Evolutionary conservation across 2,888 invertebrate genomes (phyloP).

Genomic region (Tenthredo amoena): DNA sequence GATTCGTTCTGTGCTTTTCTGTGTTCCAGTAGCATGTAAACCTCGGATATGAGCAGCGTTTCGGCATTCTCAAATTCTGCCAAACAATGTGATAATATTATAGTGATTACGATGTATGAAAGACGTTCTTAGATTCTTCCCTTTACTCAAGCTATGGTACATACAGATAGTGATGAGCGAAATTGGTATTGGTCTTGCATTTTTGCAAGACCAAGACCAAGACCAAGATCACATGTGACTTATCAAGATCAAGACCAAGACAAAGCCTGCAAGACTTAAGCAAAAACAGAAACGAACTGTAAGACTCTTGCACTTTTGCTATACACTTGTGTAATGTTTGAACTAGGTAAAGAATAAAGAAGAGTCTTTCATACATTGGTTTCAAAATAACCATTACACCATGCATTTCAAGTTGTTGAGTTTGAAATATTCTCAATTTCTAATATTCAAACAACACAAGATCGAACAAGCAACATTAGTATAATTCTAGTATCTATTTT

Average conservation of each 20-base stretch:
- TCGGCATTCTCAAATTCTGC: constrained; percentile 99
- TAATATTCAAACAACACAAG: neutral
- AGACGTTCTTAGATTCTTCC: neutral
- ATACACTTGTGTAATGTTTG: too few relatives aligned
- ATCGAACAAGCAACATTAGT: neutral
- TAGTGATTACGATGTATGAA: constrained; percentile 14
- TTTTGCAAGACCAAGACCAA: too few relatives aligned
- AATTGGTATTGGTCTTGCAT: too few relatives aligned
- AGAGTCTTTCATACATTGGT: neutral
- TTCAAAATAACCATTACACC: neutral
- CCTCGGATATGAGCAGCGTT: constrained; percentile 97
- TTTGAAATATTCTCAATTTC: neutral
- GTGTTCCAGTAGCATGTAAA: constrained; percentile 97
- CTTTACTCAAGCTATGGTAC: neutral
- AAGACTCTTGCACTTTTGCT: constrained; percentile 29
- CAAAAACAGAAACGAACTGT: neutral
- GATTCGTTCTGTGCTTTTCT: constrained; percentile 98
- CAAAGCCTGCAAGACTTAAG: too few relatives aligned
- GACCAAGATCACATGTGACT: too few relatives aligned
- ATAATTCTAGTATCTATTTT: constrained; percentile 1
- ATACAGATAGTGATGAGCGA: neutral
- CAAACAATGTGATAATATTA: constrained; percentile 50
- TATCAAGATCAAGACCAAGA: too few relatives aligned
- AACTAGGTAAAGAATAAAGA: neutral
- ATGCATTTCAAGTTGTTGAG: neutral